Evolutionary conservation across 1,140 invertebrate genomes (phyloP).

Genomic region (Ceratoteleas bidentatus): DNA sequence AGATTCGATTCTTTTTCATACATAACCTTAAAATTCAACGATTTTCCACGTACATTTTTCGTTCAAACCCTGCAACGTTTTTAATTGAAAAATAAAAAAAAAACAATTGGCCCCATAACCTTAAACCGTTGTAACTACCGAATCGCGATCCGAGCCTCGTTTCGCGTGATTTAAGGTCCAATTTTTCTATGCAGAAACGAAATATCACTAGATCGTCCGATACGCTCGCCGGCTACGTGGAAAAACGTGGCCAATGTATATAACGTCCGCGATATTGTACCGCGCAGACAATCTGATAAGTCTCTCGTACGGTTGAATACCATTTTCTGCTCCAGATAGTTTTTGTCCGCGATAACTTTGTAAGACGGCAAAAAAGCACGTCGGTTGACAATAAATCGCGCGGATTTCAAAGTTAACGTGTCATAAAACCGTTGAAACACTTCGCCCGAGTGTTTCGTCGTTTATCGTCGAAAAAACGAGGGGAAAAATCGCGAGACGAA

Average conservation of each 20-base stretch:
- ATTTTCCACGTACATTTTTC: no score
- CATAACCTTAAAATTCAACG: no score
- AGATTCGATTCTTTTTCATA: no score
- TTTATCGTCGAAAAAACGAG: no score
- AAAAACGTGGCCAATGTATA: conserved; percentile 12
- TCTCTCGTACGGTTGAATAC: conserved; percentile 37
- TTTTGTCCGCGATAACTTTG: conserved; percentile 25
- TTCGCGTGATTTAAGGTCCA: no score
- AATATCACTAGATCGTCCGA: neutral
- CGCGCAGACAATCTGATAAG: conserved; percentile 41
- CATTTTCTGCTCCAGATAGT: conserved; percentile 48
- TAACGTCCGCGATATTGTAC: conserved; percentile 29
- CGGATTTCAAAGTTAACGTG: conserved; percentile 14
- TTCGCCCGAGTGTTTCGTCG: neutral
- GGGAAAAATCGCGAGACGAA: neutral
- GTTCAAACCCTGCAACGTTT: no score
- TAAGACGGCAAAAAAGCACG: conserved; percentile 12
- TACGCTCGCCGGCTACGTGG: neutral
- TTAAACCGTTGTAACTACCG: no score
- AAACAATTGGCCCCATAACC: no score
- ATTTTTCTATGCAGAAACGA: conserved; percentile 3
- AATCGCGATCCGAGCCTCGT: no score
- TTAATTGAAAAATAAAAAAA: no score
- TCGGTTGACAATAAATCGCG: conserved; percentile 25
- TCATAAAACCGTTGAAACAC: neutral